A percentile compares a stretch with the other conserved stretches of the same genome.
phyloP scores from a whole-genome alignment of 2,797 vertebrate genomes.

The Gymnothorax reevesii region DNA sequence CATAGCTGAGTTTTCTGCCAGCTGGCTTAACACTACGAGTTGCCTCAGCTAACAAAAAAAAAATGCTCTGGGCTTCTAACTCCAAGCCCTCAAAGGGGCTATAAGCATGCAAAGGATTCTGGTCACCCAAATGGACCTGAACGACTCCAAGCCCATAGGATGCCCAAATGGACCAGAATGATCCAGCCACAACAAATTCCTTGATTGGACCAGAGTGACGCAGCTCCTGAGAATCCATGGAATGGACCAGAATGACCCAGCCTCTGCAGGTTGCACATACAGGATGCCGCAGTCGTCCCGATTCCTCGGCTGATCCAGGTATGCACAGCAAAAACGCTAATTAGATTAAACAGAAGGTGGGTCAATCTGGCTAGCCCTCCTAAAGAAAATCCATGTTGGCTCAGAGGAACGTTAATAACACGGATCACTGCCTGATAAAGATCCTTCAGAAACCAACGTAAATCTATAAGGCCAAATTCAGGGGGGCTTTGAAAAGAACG shows the following conservation, averaged over 20 bases:
- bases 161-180: constrained; percentile 20
- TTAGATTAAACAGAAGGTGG: constrained; percentile 53
- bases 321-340: constrained; percentile 44
- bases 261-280: not conserved
- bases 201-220: not conserved
- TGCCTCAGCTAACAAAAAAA: too few species aligned
- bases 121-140: too few species aligned
- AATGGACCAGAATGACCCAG: not conserved
- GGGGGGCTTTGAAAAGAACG: constrained; percentile 12
- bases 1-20: too few species aligned
- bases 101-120: too few species aligned
- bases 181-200: not conserved
- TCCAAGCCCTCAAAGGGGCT: too few species aligned
- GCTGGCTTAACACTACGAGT: too few species aligned
- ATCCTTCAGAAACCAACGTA: constrained; percentile 37
- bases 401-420: constrained; percentile 57
- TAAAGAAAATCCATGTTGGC: constrained; percentile 48
- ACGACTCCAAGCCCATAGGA: too few species aligned
- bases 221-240: not conserved
- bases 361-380: constrained; percentile 33
- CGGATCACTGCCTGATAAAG: constrained; percentile 47
- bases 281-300: not conserved
- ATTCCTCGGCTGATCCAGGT: constrained; percentile 8
- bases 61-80: too few species aligned
- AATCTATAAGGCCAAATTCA: constrained; percentile 30